Evolutionary conservation across 2,888 invertebrate genomes (phyloP).

Genomic region (Onthophagus sagittarius): DNA sequence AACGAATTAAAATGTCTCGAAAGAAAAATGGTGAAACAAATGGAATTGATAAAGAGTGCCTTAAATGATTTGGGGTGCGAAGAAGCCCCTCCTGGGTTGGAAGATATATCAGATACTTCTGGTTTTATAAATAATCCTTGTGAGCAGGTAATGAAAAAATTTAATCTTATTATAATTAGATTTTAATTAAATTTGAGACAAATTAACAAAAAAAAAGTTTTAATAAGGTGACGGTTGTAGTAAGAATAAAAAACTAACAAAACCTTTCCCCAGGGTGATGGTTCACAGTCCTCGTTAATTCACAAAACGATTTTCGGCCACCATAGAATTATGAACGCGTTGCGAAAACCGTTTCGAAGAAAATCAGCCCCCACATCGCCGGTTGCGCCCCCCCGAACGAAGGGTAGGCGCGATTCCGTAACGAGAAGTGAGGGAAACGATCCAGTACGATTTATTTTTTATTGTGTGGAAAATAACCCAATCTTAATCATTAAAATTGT

Average conservation of each 20-base stretch:
- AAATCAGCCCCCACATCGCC: slow-evolving; percentile 65
- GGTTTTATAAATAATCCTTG: slow-evolving; percentile 62
- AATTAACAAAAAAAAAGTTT: neutral
- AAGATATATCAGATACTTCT: slow-evolving; percentile 59
- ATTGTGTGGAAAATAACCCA: neutral
- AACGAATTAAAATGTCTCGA: slow-evolving; percentile 79
- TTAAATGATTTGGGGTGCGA: slow-evolving; percentile 83
- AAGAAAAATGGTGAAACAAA: slow-evolving; percentile 75
- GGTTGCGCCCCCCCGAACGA: slow-evolving; percentile 55
- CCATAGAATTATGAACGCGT: slow-evolving; percentile 59
- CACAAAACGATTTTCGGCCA: slow-evolving; percentile 43
- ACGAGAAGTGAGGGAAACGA: slow-evolving; percentile 46
- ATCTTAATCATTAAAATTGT: neutral
- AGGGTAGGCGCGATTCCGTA: slow-evolving; percentile 45
- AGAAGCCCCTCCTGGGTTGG: slow-evolving; percentile 82
- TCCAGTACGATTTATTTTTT: slow-evolving; percentile 40
- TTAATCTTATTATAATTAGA: neutral
- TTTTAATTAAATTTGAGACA: no score
- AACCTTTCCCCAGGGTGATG: slow-evolving; percentile 46
- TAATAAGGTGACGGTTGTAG: slow-evolving; percentile 2
- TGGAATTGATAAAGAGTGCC: slow-evolving; percentile 80
- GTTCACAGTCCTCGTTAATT: slow-evolving; percentile 54
- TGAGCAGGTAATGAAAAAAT: slow-evolving; percentile 63
- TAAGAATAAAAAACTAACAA: neutral
- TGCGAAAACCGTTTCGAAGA: slow-evolving; percentile 65